phyloP scores from a whole-genome alignment of 2,797 vertebrate species.

The Sebastes paucispinis region DNA sequence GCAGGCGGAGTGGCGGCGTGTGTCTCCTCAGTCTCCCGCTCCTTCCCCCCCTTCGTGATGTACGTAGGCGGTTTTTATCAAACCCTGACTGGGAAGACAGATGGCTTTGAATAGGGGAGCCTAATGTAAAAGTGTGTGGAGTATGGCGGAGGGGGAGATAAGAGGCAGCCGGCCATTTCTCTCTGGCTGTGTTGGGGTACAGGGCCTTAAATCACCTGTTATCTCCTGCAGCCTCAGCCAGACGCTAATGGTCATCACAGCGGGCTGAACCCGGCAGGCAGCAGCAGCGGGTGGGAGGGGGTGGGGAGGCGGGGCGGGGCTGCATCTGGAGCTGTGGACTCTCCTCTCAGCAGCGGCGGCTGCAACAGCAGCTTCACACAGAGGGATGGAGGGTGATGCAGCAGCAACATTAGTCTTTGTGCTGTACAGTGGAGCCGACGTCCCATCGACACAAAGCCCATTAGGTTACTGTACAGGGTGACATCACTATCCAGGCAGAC shows the following conservation, averaged over 20 bases:
- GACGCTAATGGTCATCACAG: constrained; percentile 84
- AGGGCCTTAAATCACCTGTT: constrained; percentile 84
- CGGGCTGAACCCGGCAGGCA: constrained; percentile 62
- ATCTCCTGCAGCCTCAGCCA: constrained; percentile 83
- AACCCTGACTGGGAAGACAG: constrained; percentile 81
- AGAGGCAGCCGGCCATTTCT: constrained; percentile 75
- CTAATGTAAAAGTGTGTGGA: constrained; percentile 84
- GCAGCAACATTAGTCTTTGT: constrained; percentile 49
- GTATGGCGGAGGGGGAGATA: constrained; percentile 77
- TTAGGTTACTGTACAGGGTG: constrained; percentile 40
- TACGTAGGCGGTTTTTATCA: constrained; percentile 76
- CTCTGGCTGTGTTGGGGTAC: constrained; percentile 72
- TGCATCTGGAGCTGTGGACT: neutral
- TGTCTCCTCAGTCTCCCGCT: constrained; percentile 37
- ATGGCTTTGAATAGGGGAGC: constrained; percentile 78
- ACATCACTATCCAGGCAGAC: constrained; percentile 28
- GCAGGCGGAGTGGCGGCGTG: constrained; percentile 51
- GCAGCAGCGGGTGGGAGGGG: constrained; percentile 20
- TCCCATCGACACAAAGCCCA: constrained; percentile 20
- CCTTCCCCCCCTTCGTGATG: constrained; percentile 48
- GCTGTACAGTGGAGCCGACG: constrained; percentile 12
- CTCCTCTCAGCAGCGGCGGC: constrained; percentile 16
- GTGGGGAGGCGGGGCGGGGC: neutral
- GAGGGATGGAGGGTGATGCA: constrained; percentile 16
- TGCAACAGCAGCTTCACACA: constrained; percentile 19